phyloP scores from a whole-genome alignment of 2,797 vertebrate genomes.

The Tinamus major region DNA sequence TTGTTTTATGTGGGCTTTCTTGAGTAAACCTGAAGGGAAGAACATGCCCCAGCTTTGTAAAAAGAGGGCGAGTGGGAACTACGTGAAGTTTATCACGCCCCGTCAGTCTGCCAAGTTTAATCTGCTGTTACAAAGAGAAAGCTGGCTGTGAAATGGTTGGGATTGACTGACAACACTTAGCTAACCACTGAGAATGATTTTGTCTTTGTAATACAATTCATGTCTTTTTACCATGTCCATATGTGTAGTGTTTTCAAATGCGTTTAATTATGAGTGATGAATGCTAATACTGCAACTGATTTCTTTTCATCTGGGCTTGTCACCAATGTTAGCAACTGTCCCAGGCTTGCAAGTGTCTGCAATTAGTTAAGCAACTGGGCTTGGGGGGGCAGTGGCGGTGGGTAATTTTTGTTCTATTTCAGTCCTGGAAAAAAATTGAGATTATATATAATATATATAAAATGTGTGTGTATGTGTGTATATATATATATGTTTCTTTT shows the following conservation, averaged over 20 bases:
- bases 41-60: constrained; percentile 29
- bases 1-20: constrained; percentile 44
- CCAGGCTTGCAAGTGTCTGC: background rate
- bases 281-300: background rate
- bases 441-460: too few relatives aligned
- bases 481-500: background rate
- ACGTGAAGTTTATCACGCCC: constrained; percentile 60
- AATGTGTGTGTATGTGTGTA: too few relatives aligned
- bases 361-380: background rate
- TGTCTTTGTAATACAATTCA: constrained; percentile 35
- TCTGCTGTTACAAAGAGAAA: constrained; percentile 68
- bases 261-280: constrained; percentile 44
- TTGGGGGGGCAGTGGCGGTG: background rate
- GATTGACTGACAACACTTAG: constrained; percentile 74
- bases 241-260: constrained; percentile 40
- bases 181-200: constrained; percentile 54
- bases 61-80: constrained; percentile 44
- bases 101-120: constrained; percentile 75
- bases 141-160: constrained; percentile 64
- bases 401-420: background rate
- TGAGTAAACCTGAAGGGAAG: constrained; percentile 15
- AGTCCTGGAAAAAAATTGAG: background rate
- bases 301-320: constrained; percentile 3
- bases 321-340: background rate
- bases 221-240: background rate